Evolutionary conservation across 2,888 invertebrate genomes (phyloP), one percentile per base, ranked within the genome.

Genomic region (Polietes domitor): DNA sequence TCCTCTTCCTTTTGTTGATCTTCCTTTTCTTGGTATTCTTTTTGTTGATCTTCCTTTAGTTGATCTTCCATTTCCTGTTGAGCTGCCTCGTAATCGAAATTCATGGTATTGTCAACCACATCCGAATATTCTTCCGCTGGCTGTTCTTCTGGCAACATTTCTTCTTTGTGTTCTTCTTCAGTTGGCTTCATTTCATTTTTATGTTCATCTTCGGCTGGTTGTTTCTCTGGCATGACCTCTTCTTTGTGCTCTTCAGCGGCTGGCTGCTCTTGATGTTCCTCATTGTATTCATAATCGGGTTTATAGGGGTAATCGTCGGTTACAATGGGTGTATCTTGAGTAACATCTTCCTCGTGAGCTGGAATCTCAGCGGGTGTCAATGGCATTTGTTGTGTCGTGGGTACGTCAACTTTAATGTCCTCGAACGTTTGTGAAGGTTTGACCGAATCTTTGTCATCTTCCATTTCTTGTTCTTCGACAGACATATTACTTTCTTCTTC

Each of bases 261-360:
- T 19, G 47, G 41, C 84, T 70, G 79, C 1, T 75, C 55, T 6
- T 80, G 43, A 21, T 82, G 74, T 79, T 89, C 89, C 77, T 90
- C 90, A 0, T 84, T 72, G 43, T 90, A 89, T 71, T 91, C 91
- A 71, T 90, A 91, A 7, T 91, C 91, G 37, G 91, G 89, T 85
- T 91, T 90, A 84, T 91, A 91, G 3, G 91, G 91, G 88, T 91
- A 91, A 65, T 91, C 91, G 76, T 91, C 90, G 37, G 87, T 86
- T 9, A 28, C 47, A 7, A 63, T 77, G 4, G 72, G 32, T 41
- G 77, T 26, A 55, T 88, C 88, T 19, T 77, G 83, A 6, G n/a
- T 24, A 9, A 82, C 63, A 55, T 87, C 87, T 61, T 82, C 58
- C 1, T 55, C 53, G 0, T 58, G 65, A 24, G 75, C 24, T 37